A percentile compares a stretch with the other conserved stretches of the same genome.
Conservation (phyloP, 2,888 invertebrate genomes). For the Hyalella azteca region DNA sequence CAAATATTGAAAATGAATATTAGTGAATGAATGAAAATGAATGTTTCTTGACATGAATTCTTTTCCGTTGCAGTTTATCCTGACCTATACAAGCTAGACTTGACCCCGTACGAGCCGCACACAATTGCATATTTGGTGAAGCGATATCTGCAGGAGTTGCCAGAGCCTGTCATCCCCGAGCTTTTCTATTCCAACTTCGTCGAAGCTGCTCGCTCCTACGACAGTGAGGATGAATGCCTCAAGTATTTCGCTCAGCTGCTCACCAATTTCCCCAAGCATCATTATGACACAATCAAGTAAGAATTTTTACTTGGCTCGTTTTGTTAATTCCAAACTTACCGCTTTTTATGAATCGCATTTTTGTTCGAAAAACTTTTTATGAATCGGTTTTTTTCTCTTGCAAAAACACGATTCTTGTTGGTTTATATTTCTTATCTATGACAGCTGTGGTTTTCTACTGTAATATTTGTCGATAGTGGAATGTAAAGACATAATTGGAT, state of each 20-base stretch:
- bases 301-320: not conserved
- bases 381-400: too few relatives aligned
- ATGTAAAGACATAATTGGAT: too few relatives aligned
- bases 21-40: too few relatives aligned
- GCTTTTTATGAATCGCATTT: too few relatives aligned
- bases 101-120: constrained; percentile 66
- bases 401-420: too few relatives aligned
- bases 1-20: too few relatives aligned
- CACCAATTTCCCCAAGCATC: constrained; percentile 48
- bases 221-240: constrained; percentile 57
- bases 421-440: too few relatives aligned
- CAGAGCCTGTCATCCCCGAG: constrained; percentile 77
- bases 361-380: too few relatives aligned
- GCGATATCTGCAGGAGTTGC: constrained; percentile 75
- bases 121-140: constrained; percentile 72
- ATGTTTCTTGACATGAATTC: not conserved
- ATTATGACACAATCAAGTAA: constrained; percentile 55
- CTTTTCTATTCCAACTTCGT: constrained; percentile 76
- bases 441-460: too few relatives aligned
- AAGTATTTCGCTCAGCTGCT: constrained; percentile 54
- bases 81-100: constrained; percentile 62
- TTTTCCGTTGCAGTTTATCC: constrained; percentile 28
- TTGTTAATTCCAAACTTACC: too few relatives aligned
- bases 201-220: constrained; percentile 63
- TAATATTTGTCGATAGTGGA: too few relatives aligned